Conservation (phyloP, 2,113 vertebrate species). For the Macquaria ambigua region DNA sequence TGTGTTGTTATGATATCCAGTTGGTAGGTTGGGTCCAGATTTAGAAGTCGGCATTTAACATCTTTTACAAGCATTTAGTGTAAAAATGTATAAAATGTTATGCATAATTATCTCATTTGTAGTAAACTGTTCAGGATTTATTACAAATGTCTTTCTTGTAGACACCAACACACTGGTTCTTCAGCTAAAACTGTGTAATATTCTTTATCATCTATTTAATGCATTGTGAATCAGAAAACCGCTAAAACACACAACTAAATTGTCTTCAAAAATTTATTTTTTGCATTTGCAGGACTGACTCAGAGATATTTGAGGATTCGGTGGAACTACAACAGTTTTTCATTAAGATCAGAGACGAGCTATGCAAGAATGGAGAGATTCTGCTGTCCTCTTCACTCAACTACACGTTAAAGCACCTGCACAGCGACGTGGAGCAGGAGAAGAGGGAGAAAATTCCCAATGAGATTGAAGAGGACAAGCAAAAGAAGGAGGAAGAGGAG, state of each 20-base stretch:
- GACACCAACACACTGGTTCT: neutral
- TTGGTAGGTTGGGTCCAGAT: neutral
- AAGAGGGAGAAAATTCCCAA: conserved; percentile 97
- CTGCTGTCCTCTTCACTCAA: conserved; percentile 93
- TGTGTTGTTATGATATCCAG: neutral
- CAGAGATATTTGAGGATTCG: conserved; percentile 96
- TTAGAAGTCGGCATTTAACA: neutral
- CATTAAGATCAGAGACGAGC: conserved; percentile 97
- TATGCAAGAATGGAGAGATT: conserved; percentile 99
- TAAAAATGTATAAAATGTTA: neutral
- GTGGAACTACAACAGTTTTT: conserved; percentile 98
- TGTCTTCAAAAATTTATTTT: neutral
- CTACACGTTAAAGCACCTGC: conserved; percentile 95
- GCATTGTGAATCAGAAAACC: neutral
- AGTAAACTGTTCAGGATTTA: neutral
- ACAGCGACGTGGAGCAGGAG: conserved; percentile 95
- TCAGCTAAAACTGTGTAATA: neutral
- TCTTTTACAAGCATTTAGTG: neutral
- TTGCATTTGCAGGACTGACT: conserved; percentile 91
- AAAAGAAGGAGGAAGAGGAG: conserved; percentile 87
- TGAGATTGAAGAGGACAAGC: conserved; percentile 96
- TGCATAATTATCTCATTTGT: neutral
- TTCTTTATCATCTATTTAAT: neutral
- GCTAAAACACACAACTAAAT: neutral
- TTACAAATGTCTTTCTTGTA: neutral